Percentiles rank a stretch among this genome's conserved stretches.
Conservation (phyloP, 2,113 vertebrate genomes). For the Micronycteris hirsuta region DNA sequence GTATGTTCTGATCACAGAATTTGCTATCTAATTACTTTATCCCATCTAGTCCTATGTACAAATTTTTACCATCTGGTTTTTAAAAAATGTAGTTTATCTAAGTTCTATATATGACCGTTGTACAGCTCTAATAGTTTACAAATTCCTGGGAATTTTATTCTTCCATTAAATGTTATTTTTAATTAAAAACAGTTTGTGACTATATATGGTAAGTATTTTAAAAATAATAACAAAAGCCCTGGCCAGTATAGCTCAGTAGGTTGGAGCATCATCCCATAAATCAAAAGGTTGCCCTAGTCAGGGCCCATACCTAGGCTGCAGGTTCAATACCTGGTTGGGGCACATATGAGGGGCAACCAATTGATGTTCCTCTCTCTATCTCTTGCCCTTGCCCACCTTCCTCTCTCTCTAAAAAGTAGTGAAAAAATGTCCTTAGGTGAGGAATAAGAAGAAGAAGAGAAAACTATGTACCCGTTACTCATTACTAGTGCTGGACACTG, state of each 20-base stretch:
- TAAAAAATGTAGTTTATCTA: background rate
- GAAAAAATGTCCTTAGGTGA: no score
- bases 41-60: background rate
- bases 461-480: background rate
- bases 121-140: background rate
- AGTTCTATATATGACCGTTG: background rate
- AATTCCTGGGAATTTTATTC: background rate
- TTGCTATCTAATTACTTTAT: background rate
- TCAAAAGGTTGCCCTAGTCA: no score
- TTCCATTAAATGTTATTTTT: background rate
- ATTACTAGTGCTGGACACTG: background rate
- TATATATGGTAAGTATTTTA: background rate
- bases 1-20: background rate
- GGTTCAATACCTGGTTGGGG: no score
- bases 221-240: background rate
- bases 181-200: background rate
- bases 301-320: no score
- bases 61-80: background rate
- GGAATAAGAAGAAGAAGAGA: no score
- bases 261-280: no score
- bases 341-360: no score
- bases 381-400: no score
- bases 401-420: no score
- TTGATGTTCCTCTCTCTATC: no score
- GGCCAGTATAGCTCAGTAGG: no score